phyloP scores from a whole-genome alignment of 2,113 vertebrate species.

The Myiozetetes cayanensis region DNA sequence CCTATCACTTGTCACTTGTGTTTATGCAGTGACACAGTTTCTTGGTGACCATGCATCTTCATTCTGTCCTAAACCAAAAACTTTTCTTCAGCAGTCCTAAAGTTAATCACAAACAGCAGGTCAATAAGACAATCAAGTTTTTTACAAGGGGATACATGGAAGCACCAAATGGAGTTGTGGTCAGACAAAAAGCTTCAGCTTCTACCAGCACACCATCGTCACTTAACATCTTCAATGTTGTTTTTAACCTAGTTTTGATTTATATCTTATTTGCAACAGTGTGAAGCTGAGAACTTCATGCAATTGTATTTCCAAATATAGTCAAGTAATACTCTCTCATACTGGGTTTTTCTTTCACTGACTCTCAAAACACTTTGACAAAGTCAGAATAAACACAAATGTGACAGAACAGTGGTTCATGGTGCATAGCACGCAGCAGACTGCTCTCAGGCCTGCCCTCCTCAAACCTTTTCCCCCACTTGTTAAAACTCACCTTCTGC shows the following conservation, averaged over 20 bases:
- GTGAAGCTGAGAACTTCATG: not conserved
- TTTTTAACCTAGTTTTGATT: not conserved
- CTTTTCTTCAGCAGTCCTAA: not conserved
- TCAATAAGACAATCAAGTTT: not conserved
- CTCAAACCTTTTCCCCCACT: not conserved
- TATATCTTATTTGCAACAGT: not conserved
- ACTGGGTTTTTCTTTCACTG: not conserved
- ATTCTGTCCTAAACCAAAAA: not conserved
- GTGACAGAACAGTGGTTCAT: not conserved
- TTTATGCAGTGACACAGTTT: not conserved
- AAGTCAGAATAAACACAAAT: not conserved
- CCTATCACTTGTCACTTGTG: not conserved
- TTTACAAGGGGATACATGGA: not conserved
- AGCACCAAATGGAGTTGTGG: not conserved
- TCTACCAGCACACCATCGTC: not conserved
- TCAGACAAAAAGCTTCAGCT: not conserved
- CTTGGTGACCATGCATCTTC: not conserved
- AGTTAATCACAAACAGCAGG: not conserved
- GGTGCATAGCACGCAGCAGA: not conserved
- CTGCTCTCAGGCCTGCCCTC: not conserved
- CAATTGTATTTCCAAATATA: not conserved
- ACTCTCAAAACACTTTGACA: not conserved
- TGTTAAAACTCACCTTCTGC: conserved; percentile 83
- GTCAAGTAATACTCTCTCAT: not conserved
- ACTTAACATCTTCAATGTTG: not conserved